A percentile compares a stretch with the other conserved stretches of the same genome.
Conservation (phyloP, 2,113 vertebrate genomes). For the Petrocephalus zakoni region DNA sequence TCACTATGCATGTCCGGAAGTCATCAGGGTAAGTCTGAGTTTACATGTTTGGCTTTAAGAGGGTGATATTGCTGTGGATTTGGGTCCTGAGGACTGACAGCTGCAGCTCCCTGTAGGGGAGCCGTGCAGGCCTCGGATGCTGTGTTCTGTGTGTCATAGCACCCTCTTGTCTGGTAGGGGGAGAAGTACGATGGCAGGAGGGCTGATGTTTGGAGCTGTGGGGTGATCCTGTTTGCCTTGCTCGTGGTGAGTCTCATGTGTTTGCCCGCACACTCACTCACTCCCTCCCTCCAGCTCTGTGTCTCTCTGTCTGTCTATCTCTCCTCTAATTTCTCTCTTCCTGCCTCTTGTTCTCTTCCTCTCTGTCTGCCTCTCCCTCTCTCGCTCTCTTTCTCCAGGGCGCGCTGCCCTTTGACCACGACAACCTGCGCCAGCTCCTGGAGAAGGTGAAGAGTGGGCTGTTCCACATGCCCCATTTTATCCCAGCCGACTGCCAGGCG, state of each 20-base stretch:
- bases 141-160: constrained; percentile 9
- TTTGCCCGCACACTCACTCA: neutral
- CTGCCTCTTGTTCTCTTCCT: too few species aligned
- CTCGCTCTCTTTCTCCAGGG: constrained; percentile 54
- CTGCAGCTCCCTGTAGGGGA: neutral
- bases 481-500: constrained; percentile 81
- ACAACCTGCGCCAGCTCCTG: constrained; percentile 85
- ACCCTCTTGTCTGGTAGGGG: constrained; percentile 53
- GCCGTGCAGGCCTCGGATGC: neutral
- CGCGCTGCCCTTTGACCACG: constrained; percentile 83
- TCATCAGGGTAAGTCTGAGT: constrained; percentile 74
- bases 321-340: neutral
- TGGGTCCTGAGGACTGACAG: neutral
- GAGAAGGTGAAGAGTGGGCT: constrained; percentile 89
- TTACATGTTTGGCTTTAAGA: neutral
- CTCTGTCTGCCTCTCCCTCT: neutral
- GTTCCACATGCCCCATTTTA: constrained; percentile 90
- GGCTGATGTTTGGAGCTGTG: constrained; percentile 88
- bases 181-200: constrained; percentile 83
- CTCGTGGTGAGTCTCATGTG: constrained; percentile 67
- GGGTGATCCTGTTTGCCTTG: constrained; percentile 83
- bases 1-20: constrained; percentile 86
- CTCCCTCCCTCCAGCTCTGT: neutral
- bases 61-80: neutral
- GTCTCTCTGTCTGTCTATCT: neutral